Evolutionary conservation across 2,797 vertebrate species (phyloP).

Genomic region (Epinephelus coioides): DNA sequence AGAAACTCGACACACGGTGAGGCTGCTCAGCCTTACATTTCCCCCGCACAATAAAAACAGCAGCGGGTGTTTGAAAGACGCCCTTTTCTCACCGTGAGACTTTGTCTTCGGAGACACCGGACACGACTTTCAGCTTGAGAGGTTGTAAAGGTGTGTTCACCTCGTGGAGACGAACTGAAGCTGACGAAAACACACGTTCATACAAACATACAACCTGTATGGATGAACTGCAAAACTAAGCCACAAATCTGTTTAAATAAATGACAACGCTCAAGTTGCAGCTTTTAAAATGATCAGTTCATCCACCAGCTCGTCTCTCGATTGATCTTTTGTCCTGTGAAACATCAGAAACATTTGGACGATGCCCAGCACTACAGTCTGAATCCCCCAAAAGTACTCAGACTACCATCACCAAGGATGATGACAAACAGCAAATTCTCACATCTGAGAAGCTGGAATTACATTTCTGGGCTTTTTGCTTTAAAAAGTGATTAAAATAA

Average conservation of each 20-base stretch:
- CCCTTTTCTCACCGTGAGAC: slow-evolving; percentile 26
- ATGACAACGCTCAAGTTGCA: no score
- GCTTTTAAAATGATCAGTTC: neutral
- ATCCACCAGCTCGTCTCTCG: neutral
- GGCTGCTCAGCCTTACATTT: slow-evolving; percentile 50
- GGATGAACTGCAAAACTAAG: neutral
- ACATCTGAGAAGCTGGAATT: no score
- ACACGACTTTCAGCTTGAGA: neutral
- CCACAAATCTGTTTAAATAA: no score
- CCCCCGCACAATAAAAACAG: slow-evolving; percentile 45
- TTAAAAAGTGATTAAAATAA: no score
- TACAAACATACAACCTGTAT: neutral
- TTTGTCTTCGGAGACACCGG: slow-evolving; percentile 34
- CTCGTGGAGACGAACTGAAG: neutral
- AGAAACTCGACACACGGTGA: slow-evolving; percentile 70
- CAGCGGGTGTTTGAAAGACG: slow-evolving; percentile 19
- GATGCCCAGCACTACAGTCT: no score
- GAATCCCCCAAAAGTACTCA: no score
- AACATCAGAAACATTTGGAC: neutral
- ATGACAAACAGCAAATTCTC: no score
- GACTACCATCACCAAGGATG: no score
- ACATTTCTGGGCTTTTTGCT: no score
- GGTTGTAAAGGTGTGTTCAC: neutral
- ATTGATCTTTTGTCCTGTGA: neutral
- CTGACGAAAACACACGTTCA: neutral